Percentiles rank a stretch among this genome's conserved stretches.
These are phyloP conservation scores for Turritopsis rubra DNA, from an alignment of 30 jellyfish, hydroid and myxozoan genomes.

Conservation along the genomic window DNA sequence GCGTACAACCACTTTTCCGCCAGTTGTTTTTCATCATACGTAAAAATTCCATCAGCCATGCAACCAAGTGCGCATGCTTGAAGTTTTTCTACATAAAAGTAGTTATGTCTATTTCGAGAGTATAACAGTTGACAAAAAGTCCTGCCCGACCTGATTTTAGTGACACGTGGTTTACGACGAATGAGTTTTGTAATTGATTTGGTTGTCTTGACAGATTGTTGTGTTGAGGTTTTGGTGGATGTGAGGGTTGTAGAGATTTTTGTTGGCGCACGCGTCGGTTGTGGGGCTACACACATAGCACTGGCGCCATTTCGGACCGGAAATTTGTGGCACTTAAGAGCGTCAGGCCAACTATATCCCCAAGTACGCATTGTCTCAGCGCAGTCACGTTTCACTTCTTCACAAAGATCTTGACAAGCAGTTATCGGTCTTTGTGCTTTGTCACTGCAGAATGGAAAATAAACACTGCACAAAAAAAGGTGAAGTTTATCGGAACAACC, in stretches of 20 bases:
- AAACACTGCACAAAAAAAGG: constrained; percentile 79
- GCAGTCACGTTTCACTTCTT: constrained; percentile 65
- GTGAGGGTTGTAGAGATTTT: constrained; percentile 20
- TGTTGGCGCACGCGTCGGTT: not conserved
- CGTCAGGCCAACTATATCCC: constrained; percentile 65
- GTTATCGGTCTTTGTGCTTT: constrained; percentile 50
- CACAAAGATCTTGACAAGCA: constrained; percentile 92
- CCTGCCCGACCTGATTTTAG: constrained; percentile 52
- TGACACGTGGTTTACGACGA: constrained; percentile 1
- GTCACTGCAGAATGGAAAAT: constrained; percentile 77
- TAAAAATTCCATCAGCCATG: constrained; percentile 68
- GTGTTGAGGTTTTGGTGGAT: constrained; percentile 25
- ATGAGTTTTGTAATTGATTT: not conserved
- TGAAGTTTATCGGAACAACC: constrained; percentile 75
- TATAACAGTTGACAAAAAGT: constrained; percentile 62
- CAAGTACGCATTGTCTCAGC: constrained; percentile 30
- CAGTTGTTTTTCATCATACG: constrained; percentile 57
- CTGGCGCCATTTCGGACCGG: constrained; percentile 58
- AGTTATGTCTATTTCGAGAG: constrained; percentile 67
- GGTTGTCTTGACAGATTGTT: constrained; percentile 22
- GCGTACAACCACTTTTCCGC: constrained; percentile 86
- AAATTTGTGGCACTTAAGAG: constrained; percentile 66
- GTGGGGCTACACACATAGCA: not conserved
- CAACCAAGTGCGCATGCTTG: constrained; percentile 90
- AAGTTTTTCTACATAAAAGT: constrained; percentile 55